Percentiles rank a stretch among this genome's conserved stretches.
phyloP scores from a whole-genome alignment of 2,797 vertebrate genomes.

The Thripadectes ignobilis region DNA sequence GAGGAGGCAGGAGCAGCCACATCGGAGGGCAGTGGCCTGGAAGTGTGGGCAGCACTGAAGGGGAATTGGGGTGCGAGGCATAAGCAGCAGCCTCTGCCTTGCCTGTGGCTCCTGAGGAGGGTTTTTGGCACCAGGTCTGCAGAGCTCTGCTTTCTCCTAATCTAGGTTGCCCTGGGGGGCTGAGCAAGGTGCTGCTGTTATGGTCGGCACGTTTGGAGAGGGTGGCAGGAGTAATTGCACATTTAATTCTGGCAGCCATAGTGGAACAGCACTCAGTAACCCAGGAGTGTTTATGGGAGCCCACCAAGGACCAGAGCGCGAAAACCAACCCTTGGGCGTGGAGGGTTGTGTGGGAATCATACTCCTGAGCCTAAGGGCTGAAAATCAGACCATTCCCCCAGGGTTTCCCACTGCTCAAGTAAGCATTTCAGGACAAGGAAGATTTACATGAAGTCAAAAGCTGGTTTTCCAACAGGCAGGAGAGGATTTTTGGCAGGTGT shows the following conservation, averaged over 20 bases:
- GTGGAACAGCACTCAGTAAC: not conserved
- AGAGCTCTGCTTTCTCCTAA: not conserved
- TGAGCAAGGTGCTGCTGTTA: not conserved
- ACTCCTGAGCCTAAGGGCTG: not conserved
- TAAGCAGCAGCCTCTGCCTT: not conserved
- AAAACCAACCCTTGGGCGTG: not conserved
- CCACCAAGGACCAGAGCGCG: not conserved
- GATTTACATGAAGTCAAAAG: not conserved
- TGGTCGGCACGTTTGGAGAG: not conserved
- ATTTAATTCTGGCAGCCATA: not conserved
- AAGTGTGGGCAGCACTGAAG: not conserved
- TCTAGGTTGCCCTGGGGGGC: not conserved
- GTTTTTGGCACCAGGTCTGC: not conserved
- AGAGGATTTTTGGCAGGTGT: not conserved
- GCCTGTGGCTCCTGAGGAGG: not conserved
- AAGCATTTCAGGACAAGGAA: not conserved
- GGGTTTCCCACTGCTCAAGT: not conserved
- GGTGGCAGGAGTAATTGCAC: not conserved
- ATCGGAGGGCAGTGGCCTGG: not conserved
- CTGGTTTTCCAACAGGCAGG: not conserved
- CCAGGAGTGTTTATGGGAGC: not conserved
- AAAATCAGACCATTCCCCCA: not conserved
- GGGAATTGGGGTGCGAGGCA: fast-evolving
- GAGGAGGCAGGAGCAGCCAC: not conserved
- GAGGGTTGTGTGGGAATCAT: not conserved